Base-by-base conservation (phyloP, 2,113 vertebrate species). In the Protomyctophum bolini region DNA sequence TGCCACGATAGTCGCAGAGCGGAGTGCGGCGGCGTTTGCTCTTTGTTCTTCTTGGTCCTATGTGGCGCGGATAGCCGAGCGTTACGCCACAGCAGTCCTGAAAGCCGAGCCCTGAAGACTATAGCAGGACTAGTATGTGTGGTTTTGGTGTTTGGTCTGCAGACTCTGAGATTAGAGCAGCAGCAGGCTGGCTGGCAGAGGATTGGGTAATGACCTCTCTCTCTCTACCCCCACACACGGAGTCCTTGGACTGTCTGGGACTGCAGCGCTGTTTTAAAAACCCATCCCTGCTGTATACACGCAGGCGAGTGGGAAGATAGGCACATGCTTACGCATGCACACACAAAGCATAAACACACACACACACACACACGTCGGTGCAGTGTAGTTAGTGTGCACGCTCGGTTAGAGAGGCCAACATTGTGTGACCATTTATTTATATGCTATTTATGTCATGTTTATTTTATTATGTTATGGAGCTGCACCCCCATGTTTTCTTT, bases 161-260 rank as follows among this genome's bases (percentile, higher is more conserved):
- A 81, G 75, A 12, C 72, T 75, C 83, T 83, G 75, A 85, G 87
- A 91, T 89, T 89, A 90, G 83, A 84, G 90, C 77, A 63, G 76
- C 85, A 83, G 86, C 21, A 21, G 21, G 21, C 21, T 21, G 21
- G 76, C 88, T 90, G 86, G 83, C 83, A 76, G 72, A 86, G 84
- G 82, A 87, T 85, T 60, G 80, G 83, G 76, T 92, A 92, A 93
- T 88, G 84, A 86, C 86, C 91, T 80, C 83, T 85, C 87, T 92
- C 91, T 80, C 83, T 85, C 87, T 92, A 64, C 80, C 33, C 45
- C 86, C 75, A 71, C 21, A 21, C 21, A 21, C 33, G 1, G 47
- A 89, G 91, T 85, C 89, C 87, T 89, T 88, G 87, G 81, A 83
- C 81, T 86, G 89, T 92, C 89, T 91, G 83, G 79, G 80, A 77